A percentile compares a stretch with the other conserved stretches of the same genome.
Evolutionary conservation across 2,888 invertebrate genomes (phyloP).

Genomic region (Tachina grossa): DNA sequence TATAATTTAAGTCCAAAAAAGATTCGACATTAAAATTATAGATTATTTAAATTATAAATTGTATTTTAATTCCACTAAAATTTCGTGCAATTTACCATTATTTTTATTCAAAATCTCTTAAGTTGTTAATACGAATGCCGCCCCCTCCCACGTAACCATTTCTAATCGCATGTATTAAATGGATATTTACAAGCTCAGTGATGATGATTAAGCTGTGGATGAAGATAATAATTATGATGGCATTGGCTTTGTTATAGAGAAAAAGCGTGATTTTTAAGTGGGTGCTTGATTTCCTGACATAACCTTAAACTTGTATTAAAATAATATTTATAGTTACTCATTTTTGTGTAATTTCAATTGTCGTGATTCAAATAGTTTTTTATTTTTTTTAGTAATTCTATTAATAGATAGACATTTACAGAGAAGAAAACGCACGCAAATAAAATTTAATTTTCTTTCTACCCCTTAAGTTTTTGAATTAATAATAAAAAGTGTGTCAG

Average conservation of each 20-base stretch:
- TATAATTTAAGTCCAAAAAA: no score
- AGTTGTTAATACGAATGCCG: constrained; percentile 35
- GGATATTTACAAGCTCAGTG: not conserved
- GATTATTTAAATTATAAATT: not conserved
- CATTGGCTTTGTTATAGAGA: constrained; percentile 13
- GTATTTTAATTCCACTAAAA: not conserved
- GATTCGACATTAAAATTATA: not conserved
- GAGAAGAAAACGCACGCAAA: not conserved
- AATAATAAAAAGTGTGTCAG: not conserved
- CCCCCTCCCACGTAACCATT: constrained; percentile 13
- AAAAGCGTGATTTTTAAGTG: constrained; percentile 55
- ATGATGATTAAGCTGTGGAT: not conserved
- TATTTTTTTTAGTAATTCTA: not conserved
- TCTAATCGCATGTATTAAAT: constrained; percentile 43
- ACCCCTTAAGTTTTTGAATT: not conserved
- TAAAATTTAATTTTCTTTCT: constrained; percentile 14
- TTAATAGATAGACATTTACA: not conserved
- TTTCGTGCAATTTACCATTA: constrained; percentile 26
- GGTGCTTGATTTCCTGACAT: constrained; percentile 58
- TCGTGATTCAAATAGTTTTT: constrained; percentile 29
- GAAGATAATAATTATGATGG: constrained; percentile 27
- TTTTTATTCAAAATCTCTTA: not conserved
- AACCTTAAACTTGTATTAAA: constrained; percentile 61
- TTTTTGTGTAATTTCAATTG: constrained; percentile 8
- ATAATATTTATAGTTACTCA: not conserved